A percentile compares a stretch with the other conserved stretches of the same genome.
Evolutionary conservation across 1,140 invertebrate species (phyloP).

Genomic region (Cydia fagiglandana): DNA sequence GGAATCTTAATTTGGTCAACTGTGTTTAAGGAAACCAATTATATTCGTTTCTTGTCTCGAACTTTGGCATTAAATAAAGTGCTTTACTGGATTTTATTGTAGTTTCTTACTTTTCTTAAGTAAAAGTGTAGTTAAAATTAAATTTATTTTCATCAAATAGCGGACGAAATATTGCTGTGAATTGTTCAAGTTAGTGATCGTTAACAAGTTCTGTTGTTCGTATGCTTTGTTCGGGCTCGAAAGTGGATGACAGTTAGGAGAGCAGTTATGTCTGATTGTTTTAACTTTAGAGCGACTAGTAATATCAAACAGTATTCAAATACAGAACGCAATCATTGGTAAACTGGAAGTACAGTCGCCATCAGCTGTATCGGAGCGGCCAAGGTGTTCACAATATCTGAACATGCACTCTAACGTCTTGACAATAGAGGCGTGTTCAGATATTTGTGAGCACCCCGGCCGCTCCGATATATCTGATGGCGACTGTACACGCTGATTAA

Average conservation of each 20-base stretch:
- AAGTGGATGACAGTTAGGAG: conserved; percentile 6
- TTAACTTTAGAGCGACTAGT: not conserved
- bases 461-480: too few relatives aligned
- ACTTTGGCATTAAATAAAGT: not conserved
- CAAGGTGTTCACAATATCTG: too few relatives aligned
- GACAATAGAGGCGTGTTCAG: too few relatives aligned
- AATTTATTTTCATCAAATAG: not conserved
- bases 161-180: not conserved
- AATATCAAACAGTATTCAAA: not conserved
- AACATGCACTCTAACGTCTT: too few relatives aligned
- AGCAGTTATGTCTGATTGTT: not conserved
- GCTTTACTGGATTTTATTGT: not conserved
- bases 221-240: not conserved
- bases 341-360: not conserved
- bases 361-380: too few relatives aligned
- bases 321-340: not conserved
- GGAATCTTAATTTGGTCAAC: not conserved
- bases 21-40: conserved; percentile 1
- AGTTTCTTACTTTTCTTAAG: not conserved
- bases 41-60: not conserved
- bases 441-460: too few relatives aligned
- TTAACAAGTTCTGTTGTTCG: conserved; percentile 14
- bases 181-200: not conserved
- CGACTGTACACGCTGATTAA: not conserved
- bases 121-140: not conserved